A percentile compares a stretch with the other conserved stretches of the same genome.
These are phyloP conservation scores for Epinotia brunnichana DNA, from an alignment of 2,888 invertebrate genomes.

Conservation along the genomic window DNA sequence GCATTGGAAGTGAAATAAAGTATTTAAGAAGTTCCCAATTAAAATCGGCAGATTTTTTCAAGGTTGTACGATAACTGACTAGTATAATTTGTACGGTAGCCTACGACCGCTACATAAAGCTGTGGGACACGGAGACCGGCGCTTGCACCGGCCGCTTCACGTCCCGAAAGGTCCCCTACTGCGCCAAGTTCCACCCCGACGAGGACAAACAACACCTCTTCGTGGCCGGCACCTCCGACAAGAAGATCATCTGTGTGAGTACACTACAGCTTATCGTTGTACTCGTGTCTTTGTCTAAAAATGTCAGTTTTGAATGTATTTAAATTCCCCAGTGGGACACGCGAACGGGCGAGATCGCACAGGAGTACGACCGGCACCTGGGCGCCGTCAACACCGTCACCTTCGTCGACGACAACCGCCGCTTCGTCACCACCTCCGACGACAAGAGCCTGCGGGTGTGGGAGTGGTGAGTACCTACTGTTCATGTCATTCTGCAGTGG, in stretches of 20 bases:
- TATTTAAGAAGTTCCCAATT: too few relatives aligned
- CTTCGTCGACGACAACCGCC: slow-evolving; percentile 98
- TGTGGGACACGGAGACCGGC: slow-evolving; percentile 99
- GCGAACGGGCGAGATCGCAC: slow-evolving; percentile 96
- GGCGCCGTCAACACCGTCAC: slow-evolving; percentile 99
- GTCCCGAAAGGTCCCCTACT: slow-evolving; percentile 98
- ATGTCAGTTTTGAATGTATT: not conserved
- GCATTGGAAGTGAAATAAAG: too few relatives aligned
- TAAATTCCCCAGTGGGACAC: slow-evolving; percentile 92
- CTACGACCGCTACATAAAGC: slow-evolving; percentile 98
- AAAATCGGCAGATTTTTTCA: too few relatives aligned
- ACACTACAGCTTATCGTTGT: slow-evolving; percentile 5
- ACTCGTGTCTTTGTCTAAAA: too few relatives aligned
- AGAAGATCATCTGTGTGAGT: slow-evolving; percentile 99
- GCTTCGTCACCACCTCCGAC: slow-evolving; percentile 99
- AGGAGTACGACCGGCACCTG: slow-evolving; percentile 99
- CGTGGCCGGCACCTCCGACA: slow-evolving; percentile 99
- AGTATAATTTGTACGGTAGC: slow-evolving; percentile 67
- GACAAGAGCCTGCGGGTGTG: slow-evolving; percentile 99
- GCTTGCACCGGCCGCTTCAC: slow-evolving; percentile 93
- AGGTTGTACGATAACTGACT: too few relatives aligned
- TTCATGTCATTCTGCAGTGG: too few relatives aligned
- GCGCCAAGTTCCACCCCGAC: slow-evolving; percentile 99
- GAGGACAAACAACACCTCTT: slow-evolving; percentile 98
- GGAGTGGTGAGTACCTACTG: slow-evolving; percentile 93